Evolutionary conservation across 2,888 invertebrate genomes (phyloP), one percentile per base, ranked within the genome.

Genomic region (Teleiodes luculella): DNA sequence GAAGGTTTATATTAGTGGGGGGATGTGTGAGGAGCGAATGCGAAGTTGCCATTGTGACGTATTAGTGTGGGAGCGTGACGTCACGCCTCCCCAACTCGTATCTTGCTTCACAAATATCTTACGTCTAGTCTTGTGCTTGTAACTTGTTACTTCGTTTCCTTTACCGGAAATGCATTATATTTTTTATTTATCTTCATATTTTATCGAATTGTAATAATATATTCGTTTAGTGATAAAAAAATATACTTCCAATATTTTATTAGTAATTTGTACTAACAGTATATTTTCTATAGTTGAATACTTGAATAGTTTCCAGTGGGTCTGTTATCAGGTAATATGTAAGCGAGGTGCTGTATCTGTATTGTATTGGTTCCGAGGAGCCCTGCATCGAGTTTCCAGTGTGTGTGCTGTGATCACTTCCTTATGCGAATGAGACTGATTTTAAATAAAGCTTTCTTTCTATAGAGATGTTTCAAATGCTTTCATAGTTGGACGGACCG

Each of bases 371-470:
- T 86, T 84, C 74, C 71, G 80, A 85, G 81, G 65, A 68, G 78
- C 73, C 75, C 80, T 79, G 81, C 86, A 83, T 85, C 86, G 86
- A 86, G 79, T 85, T 83, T 86, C 87, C 88, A 85, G 87, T 87
- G 86, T 81, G 83, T 79, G 81, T 86, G 86, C 87, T 88, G 88
- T 88, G 87, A 88, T 86, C 85, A 86, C 86, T 87, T 88, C 88
- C 88, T 89, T 88, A 88, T 88, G 88, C 83, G 86, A 86, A 88
- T 87, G 88, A 89, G 88, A 89, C 88, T 89, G 88, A 89, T 87
- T 89, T 89, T 86, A 86, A 83, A 81, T 76, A 82, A 85, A 78
- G 82, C 80, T 86, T 85, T 80, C 79, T 81, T 80, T 73, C 69
- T 79, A 75, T 80, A 80, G 70, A 72, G 69, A 74, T 74, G 76